These are phyloP conservation scores for Pholis gunnellus DNA, from an alignment of 2,113 vertebrate species.

Conservation along the genomic window DNA sequence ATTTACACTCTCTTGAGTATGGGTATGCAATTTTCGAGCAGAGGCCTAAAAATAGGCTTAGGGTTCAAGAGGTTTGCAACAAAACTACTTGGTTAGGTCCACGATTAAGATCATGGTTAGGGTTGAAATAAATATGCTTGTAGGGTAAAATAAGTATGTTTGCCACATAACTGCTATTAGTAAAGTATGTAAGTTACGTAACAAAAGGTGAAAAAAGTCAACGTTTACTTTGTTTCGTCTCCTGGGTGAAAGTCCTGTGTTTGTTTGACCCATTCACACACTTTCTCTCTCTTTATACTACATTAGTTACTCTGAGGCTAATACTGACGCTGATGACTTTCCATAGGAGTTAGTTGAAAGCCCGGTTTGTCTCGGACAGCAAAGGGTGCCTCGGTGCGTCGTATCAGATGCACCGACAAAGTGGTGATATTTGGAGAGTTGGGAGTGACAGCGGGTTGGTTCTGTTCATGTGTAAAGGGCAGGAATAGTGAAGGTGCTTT, in stretches of 20 bases:
- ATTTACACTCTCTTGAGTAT: no score
- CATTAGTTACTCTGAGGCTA: not conserved
- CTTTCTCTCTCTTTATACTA: not conserved
- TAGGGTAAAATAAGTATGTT: not conserved
- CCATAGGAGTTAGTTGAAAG: not conserved
- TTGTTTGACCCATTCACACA: not conserved
- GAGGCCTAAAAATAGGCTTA: no score
- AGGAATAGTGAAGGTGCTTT: not conserved
- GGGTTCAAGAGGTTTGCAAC: no score
- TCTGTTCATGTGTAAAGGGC: not conserved
- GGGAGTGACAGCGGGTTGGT: not conserved
- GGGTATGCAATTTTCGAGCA: no score
- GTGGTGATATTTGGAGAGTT: no score
- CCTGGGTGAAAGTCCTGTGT: not conserved
- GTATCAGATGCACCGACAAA: not conserved
- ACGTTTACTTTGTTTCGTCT: not conserved
- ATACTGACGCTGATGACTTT: not conserved
- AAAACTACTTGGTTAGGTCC: no score
- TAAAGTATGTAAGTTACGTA: not conserved
- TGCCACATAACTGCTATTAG: not conserved
- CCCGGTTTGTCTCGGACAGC: not conserved
- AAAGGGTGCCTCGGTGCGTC: no score
- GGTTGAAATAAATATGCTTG: not conserved
- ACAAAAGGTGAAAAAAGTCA: not conserved
- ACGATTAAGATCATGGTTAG: no score